Percentiles rank a stretch among this genome's conserved stretches.
Evolutionary conservation across 1,140 invertebrate genomes (phyloP).

Genomic region (Myzus persicae): DNA sequence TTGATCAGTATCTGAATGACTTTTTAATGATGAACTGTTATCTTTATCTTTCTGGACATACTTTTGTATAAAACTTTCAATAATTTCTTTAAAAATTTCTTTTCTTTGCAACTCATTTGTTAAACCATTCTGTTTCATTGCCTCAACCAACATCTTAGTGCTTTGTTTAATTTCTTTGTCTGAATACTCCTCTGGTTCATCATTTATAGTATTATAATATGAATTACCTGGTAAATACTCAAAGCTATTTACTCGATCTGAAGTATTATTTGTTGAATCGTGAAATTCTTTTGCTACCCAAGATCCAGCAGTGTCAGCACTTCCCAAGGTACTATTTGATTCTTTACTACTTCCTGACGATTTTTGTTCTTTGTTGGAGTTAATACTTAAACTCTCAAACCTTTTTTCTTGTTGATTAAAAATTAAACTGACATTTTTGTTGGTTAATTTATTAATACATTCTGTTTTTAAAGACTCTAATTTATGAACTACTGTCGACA

Average conservation of each 20-base stretch:
- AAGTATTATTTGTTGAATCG: constrained; percentile 51
- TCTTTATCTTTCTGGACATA: not conserved
- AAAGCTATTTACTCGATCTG: constrained; percentile 67
- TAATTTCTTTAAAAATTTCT: constrained; percentile 45
- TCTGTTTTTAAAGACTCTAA: not conserved
- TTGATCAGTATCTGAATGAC: constrained; percentile 9
- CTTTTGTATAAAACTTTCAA: constrained; percentile 34
- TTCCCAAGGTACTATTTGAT: constrained; percentile 27
- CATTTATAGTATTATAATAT: constrained; percentile 63
- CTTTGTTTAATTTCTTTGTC: constrained; percentile 44
- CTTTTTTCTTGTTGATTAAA: not conserved
- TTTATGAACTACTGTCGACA: constrained; percentile 53
- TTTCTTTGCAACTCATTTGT: constrained; percentile 37
- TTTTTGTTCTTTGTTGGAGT: not conserved
- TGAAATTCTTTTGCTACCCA: constrained; percentile 51
- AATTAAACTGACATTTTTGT: not conserved
- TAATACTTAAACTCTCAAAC: not conserved
- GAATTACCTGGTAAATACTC: constrained; percentile 67
- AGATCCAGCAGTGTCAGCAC: constrained; percentile 56
- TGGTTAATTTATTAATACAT: not conserved
- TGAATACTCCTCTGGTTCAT: not conserved
- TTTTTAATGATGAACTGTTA: constrained; percentile 18
- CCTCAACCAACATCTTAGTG: constrained; percentile 25
- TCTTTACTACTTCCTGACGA: constrained; percentile 25
- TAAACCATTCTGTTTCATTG: constrained; percentile 49